Base-by-base conservation (phyloP, 2,113 vertebrate genomes). In the Condylura cristata region DNA sequence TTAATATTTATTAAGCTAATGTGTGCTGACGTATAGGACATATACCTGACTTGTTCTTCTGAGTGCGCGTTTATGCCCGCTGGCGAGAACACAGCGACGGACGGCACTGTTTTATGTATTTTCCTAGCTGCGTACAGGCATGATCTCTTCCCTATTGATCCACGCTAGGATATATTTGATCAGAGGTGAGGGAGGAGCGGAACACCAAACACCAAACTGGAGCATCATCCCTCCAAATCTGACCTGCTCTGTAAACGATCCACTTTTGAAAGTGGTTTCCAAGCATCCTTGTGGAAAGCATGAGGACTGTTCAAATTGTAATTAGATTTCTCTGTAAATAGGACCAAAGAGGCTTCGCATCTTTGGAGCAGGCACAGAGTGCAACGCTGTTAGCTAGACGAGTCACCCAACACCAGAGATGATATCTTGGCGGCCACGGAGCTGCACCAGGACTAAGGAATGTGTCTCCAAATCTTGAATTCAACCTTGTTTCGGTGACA, bases 1-100 rank as follows among this genome's bases (percentile, higher is more conserved):
- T 72, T 83, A 58, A 68, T 94, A 83, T 94, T 87, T 89, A 86
- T 76, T 48, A 34, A 89, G 74, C 39, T 51, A 53, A 74, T 12
- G 20, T 48, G 60, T 56, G 65, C 28, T 28, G 61, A 92, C 46
- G 72, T 46, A 37, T 48, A 44, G 32, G 90, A 20, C 10, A n/a
- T 44, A 9, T 26, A 39, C 3, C 26, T 17, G 44, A 41, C 20
- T 53, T 92, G 76, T 24, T 14, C 13, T 70, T 95, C 82, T 39
- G 24, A 39, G 13, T 41, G 30, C 44, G 58, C 28, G 37, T 56
- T 78, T 81, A 74, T 68, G 56, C 58, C 41, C n/a, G 18, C 13
- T 58, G 24, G 28, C 48, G 48, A 28, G 63, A 48, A 28, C 74
- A 78, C 0, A 60, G 72, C 58, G 41, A 41, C 12, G 1, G 20